Base-by-base conservation (phyloP, 2,888 invertebrate species). In the Tricholauxania praeusta region DNA sequence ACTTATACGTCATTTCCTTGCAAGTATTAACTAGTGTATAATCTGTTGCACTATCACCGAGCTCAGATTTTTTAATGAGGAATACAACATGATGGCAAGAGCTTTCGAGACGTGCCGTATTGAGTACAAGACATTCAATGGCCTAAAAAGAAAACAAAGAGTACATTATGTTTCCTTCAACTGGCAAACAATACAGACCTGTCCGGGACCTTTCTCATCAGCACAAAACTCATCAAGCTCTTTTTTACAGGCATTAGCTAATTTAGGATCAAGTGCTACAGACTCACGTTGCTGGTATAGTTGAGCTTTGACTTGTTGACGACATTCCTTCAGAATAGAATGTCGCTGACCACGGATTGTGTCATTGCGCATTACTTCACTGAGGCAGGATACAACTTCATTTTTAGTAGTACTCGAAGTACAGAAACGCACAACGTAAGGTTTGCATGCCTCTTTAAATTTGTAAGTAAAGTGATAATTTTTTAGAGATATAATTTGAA, bases 401-500 rank as follows among this genome's bases (percentile, higher is more conserved):
- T 90, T 91, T 86, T 94, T 95, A 0, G 93, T 93, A 83, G 91
- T 92, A 57, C 94, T 92, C 77, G 90, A 91, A 12, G 90, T 90
- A 86, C 93, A 92, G 83, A 90, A 91, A 76, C 91, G 89, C 71
- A 90, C 89, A 0, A 96, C 96, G 85, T 94, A 92, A 3, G 92
- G 91, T 80, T 94, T 94, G 82, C 99, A 99, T 0, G 97, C 95
- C 85, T 97, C 92, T 88, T 98, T 97, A 86, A 99, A 99, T 86
- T 96, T 96, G 82, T 93, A 94, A 1, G 95, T 96, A 85, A 98
- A 99, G 81, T 93, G 93, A 87, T 96, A 97, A 88, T 96, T 96
- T 86, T 97, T 96, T 77, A 99, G 86, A 3, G 96, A 94, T 75
- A 98, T 94, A 75, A 99, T 89, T 88, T 99, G 99, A 84, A 98